Evolutionary conservation across 2,113 vertebrate genomes (phyloP), one percentile per base, ranked within the genome.

Genomic region (Seriola aureovittata): DNA sequence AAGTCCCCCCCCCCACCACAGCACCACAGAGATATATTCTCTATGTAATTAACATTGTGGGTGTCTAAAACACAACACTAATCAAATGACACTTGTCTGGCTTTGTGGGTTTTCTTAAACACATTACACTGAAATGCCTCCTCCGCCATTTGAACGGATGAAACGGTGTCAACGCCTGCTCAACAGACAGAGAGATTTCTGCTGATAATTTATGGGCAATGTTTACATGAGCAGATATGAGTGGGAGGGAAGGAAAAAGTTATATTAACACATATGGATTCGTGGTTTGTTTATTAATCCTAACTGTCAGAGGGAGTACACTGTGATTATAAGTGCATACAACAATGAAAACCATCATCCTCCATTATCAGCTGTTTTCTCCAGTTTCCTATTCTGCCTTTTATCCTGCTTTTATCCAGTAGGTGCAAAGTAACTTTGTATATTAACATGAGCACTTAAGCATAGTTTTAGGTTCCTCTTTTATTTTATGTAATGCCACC

Each of bases 21-120:
- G 50, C 59, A 65, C 75, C 66, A 48, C 73, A 85, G 19, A 81
- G 52, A 84, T 81, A 84, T 81, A 80, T 81, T 84, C 52, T 77
- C 80, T 78, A 63, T 82, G 52, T 81, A 82, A 85, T 92, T 91
- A 89, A 84, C 74, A 85, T 65, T 75, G 86, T 90, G 75, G 82
- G 86, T 85, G 86, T 93, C 80, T 57, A 67, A 84, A 81, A 77
- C 75, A 80, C 75, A 77, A 71, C 54, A 55, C 67, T 90, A 90
- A 90, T 91, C 72, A 88, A 75, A 89, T 85, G 77, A 81, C 79
- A 75, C 68, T 83, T 80, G 85, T 88, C 71, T 91, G 80, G 52
- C 60, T 84, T 76, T 77, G 70, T 82, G 68, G 32, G 55, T 72
- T 87, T 84, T 76, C 59, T 76, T 77, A 57, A 67, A 48, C 3